A percentile compares a stretch with the other conserved stretches of the same genome.
Evolutionary conservation across 2,113 vertebrate species (phyloP).

Genomic region (Anarrhichthys ocellatus): DNA sequence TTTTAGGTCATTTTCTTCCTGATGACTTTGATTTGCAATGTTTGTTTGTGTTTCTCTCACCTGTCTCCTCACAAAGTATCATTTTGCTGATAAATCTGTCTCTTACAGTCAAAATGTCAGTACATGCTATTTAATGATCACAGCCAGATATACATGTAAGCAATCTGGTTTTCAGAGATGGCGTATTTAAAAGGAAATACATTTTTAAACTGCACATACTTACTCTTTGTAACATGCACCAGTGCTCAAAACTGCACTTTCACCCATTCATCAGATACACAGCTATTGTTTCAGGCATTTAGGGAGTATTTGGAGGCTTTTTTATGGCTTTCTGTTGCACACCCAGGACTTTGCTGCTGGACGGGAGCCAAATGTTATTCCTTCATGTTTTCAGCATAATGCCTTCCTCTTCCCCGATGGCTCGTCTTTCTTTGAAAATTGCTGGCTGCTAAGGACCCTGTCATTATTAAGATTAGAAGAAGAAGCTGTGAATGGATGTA

Average conservation of each 20-base stretch:
- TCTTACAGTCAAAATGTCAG: background rate
- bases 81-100: background rate
- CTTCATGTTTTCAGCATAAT: conserved; percentile 49
- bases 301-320: background rate
- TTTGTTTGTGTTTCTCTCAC: background rate
- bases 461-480: conserved; percentile 81
- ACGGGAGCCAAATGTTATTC: conserved; percentile 50
- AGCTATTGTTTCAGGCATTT: background rate
- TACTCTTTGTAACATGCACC: background rate
- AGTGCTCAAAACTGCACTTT: background rate
- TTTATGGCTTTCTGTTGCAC: background rate
- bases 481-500: conserved; percentile 56
- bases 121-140: background rate
- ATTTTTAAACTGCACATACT: background rate
- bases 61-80: background rate
- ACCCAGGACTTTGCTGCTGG: conserved; percentile 37
- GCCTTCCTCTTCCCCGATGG: conserved; percentile 22
- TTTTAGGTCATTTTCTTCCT: background rate
- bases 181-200: background rate
- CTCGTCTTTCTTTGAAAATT: conserved; percentile 72
- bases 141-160: background rate
- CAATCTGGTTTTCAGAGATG: background rate
- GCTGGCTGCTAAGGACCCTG: conserved; percentile 70
- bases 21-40: background rate
- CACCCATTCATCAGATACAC: background rate